phyloP scores from a whole-genome alignment of 2,888 invertebrate species.

The Esperia sulphurella region DNA sequence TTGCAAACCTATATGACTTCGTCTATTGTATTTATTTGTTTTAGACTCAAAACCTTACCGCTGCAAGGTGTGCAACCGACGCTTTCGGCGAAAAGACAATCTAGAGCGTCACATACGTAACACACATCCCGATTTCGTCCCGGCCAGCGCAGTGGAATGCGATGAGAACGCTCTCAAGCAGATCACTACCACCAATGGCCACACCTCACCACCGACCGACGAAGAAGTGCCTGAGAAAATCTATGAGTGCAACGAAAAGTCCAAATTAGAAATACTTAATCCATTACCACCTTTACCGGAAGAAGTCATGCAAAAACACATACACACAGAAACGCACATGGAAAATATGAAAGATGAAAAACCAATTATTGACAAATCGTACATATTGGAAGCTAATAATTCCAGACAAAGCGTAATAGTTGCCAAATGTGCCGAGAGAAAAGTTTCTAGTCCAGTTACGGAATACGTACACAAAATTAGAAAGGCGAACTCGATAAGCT shows the following conservation, averaged over 20 bases:
- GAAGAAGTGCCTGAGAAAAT: neutral
- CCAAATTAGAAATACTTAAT: constrained; percentile 49
- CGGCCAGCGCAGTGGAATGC: constrained; percentile 52
- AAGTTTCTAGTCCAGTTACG: constrained; percentile 32
- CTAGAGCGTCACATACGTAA: constrained; percentile 87
- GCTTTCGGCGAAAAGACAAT: constrained; percentile 88
- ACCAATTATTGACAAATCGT: constrained; percentile 46
- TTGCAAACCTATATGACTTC: too few species aligned
- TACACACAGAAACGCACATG: constrained; percentile 30
- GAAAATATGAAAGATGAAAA: constrained; percentile 2
- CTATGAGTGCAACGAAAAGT: constrained; percentile 36
- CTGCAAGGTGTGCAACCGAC: constrained; percentile 84
- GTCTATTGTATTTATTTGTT: too few species aligned
- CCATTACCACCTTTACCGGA: constrained; percentile 59
- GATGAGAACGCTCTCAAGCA: constrained; percentile 48
- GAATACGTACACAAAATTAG: constrained; percentile 70
- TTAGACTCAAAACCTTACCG: constrained; percentile 84
- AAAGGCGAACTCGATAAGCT: constrained; percentile 52
- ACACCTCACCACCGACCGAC: constrained; percentile 1
- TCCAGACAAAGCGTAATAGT: constrained; percentile 71
- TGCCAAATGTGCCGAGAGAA: constrained; percentile 41
- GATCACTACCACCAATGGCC: constrained; percentile 27
- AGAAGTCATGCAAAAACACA: constrained; percentile 54
- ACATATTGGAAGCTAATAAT: constrained; percentile 67
- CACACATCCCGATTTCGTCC: constrained; percentile 81